Percentiles rank a stretch among this genome's conserved stretches.
phyloP scores from a whole-genome alignment of 2,113 vertebrate genomes.

The Pycnonotus jocosus region DNA sequence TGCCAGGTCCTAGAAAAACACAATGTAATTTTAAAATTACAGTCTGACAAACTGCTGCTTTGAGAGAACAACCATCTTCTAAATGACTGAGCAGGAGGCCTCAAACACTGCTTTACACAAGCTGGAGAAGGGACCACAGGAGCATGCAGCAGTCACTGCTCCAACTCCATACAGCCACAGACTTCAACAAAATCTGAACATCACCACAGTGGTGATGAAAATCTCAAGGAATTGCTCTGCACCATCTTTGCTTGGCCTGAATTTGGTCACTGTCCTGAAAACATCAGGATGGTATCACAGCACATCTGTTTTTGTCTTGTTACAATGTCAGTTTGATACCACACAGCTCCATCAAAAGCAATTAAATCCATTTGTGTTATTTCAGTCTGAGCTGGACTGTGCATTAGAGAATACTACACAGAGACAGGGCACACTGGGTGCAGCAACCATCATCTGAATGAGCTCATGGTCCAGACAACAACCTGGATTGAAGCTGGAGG shows the following conservation, averaged over 20 bases:
- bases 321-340: not conserved
- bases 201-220: not conserved
- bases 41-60: constrained; percentile 30
- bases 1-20: constrained; percentile 45
- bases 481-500: not conserved
- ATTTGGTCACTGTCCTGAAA: not conserved
- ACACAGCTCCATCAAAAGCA: not conserved
- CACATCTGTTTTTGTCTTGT: not conserved
- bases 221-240: not conserved
- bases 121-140: not conserved
- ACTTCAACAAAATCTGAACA: not conserved
- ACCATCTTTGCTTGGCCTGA: not conserved
- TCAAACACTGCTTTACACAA: not conserved
- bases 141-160: rapidly evolving
- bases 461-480: not conserved
- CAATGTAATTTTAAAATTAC: constrained; percentile 46
- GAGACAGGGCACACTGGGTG: not conserved
- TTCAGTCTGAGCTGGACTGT: not conserved
- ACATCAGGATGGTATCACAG: not conserved
- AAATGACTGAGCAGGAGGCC: constrained; percentile 5
- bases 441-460: not conserved
- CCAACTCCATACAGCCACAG: rapidly evolving
- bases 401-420: not conserved
- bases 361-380: not conserved
- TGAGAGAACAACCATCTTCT: not conserved